Conservation (phyloP, 2,888 invertebrate species). For the Hoplodrina ambigua region DNA sequence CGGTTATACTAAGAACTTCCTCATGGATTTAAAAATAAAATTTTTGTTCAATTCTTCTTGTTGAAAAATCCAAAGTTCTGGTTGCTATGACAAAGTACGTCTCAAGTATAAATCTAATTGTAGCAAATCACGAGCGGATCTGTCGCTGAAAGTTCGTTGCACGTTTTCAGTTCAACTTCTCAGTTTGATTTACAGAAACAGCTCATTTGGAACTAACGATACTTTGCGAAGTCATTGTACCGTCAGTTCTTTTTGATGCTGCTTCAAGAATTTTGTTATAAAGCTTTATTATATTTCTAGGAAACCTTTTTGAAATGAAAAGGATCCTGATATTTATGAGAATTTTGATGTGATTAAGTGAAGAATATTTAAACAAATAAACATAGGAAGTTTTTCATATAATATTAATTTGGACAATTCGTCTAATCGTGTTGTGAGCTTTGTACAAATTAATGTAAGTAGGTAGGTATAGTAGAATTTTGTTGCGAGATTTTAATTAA, state of each 20-base stretch:
- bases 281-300: neutral
- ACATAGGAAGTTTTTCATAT: neutral
- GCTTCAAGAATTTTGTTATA: neutral
- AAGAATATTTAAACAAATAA: neutral
- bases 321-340: neutral
- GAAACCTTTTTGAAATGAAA: neutral
- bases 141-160: conserved; percentile 50
- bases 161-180: conserved; percentile 47
- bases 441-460: conserved; percentile 6
- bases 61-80: conserved; percentile 35
- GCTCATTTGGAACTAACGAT: conserved; percentile 46
- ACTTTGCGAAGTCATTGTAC: conserved; percentile 31
- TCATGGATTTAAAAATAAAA: too few species aligned
- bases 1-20: too few species aligned
- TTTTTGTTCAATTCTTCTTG: neutral
- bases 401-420: neutral
- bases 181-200: conserved; percentile 51
- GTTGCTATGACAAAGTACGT: conserved; percentile 45
- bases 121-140: conserved; percentile 52
- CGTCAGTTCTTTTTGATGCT: conserved; percentile 7
- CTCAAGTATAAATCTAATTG: conserved; percentile 52
- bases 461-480: conserved; percentile 1
- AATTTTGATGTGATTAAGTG: neutral
- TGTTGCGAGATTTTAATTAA: conserved; percentile 43
- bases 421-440: conserved; percentile 9